These are phyloP conservation scores for Synaphobranchus kaupii DNA, from an alignment of 2,797 vertebrate genomes.

Conservation along the genomic window DNA sequence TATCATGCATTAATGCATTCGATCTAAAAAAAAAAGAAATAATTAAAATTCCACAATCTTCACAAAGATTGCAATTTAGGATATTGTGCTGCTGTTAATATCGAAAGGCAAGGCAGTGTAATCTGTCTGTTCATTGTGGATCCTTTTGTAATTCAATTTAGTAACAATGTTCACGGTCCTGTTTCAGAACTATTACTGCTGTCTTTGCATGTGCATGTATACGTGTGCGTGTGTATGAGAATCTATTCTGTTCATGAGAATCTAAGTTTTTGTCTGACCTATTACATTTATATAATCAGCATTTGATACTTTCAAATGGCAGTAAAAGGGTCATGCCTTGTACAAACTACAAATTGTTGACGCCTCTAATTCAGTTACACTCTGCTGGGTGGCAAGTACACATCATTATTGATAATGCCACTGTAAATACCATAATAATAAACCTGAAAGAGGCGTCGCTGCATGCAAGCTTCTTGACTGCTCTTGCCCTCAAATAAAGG, in stretches of 20 bases:
- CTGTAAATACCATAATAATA: background rate
- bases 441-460: background rate
- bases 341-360: background rate
- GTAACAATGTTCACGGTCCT: no score
- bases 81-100: slow-evolving; percentile 24
- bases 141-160: background rate
- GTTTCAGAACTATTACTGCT: background rate
- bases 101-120: slow-evolving; percentile 37
- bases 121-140: slow-evolving; percentile 4
- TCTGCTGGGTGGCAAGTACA: background rate
- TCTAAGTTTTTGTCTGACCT: background rate
- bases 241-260: background rate
- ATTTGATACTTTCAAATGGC: background rate
- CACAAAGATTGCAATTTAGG: background rate
- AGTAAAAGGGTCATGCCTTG: background rate
- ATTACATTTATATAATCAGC: no score
- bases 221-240: background rate
- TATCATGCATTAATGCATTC: background rate
- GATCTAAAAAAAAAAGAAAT: background rate
- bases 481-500: background rate
- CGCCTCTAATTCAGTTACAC: background rate
- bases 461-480: background rate
- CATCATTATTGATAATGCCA: background rate
- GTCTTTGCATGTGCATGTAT: background rate
- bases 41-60: background rate